Percentiles rank a stretch among this genome's conserved stretches.
Conservation (phyloP, 2,888 invertebrate species). For the Drosophila fungiperda region DNA sequence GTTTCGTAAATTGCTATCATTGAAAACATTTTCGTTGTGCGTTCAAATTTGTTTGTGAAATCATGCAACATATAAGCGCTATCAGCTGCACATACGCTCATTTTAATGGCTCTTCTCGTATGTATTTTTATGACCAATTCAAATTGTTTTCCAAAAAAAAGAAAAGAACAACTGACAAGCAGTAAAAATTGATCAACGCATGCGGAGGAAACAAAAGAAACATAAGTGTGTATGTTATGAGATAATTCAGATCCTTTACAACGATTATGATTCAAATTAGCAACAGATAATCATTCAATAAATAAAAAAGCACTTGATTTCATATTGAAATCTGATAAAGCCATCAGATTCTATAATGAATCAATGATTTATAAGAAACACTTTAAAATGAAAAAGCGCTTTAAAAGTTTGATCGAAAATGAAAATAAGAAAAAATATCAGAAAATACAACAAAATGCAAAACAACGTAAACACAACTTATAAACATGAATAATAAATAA, state of each 20-base stretch:
- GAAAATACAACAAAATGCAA: not conserved
- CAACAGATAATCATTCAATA: not conserved
- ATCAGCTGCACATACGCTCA: constrained; percentile 27
- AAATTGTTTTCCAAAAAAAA: constrained; percentile 15
- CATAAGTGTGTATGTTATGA: constrained; percentile 9
- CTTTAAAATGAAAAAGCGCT: not conserved
- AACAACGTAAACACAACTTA: not conserved
- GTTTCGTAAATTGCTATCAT: constrained; percentile 30
- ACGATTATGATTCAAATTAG: constrained; percentile 4
- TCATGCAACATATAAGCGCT: constrained; percentile 29
- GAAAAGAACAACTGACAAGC: constrained; percentile 30
- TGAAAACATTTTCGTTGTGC: constrained; percentile 28
- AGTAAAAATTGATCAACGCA: constrained; percentile 26
- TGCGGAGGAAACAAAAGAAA: constrained; percentile 3
- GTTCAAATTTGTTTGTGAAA: constrained; percentile 18
- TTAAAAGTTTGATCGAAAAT: not conserved
- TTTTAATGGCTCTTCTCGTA: constrained; percentile 42
- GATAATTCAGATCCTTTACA: constrained; percentile 2
- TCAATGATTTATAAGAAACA: not conserved
- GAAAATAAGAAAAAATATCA: not conserved
- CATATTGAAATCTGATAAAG: not conserved
- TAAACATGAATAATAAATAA: not conserved
- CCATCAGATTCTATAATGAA: not conserved
- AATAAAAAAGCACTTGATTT: not conserved
- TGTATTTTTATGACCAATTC: constrained; percentile 62